Evolutionary conservation across 35 echinoderm and acorn worm species (phyloP).

Genomic region (Acanthaster planci): DNA sequence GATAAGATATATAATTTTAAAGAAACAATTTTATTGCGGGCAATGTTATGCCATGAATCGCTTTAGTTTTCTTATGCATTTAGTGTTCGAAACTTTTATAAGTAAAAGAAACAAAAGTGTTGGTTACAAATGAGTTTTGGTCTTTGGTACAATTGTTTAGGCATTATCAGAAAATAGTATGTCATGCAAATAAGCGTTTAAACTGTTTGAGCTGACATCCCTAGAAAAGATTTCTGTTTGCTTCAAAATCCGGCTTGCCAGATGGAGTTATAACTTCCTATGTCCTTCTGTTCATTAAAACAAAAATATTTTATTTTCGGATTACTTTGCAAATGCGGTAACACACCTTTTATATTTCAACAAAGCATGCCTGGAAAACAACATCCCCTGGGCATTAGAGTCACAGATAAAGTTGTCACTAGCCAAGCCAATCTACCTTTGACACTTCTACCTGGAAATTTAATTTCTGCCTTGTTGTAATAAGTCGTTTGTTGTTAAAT

Average conservation of each 20-base stretch:
- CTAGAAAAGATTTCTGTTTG: too few relatives aligned
- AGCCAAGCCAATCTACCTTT: neutral
- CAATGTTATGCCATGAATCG: too few relatives aligned
- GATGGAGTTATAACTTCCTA: neutral
- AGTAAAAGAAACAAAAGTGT: too few relatives aligned
- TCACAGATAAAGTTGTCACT: neutral
- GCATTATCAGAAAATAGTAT: too few relatives aligned
- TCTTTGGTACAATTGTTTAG: too few relatives aligned
- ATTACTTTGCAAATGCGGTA: neutral
- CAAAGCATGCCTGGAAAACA: neutral
- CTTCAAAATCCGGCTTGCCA: neutral
- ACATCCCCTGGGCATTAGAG: neutral
- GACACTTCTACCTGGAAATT: neutral
- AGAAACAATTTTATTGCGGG: too few relatives aligned
- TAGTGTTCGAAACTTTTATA: too few relatives aligned
- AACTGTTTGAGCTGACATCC: too few relatives aligned
- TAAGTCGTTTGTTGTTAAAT: neutral
- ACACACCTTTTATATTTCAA: neutral
- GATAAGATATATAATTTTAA: too few relatives aligned
- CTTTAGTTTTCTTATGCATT: too few relatives aligned
- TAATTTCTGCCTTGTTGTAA: neutral
- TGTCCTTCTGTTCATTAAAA: neutral
- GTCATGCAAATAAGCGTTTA: too few relatives aligned
- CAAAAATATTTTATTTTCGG: neutral
- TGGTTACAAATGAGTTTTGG: too few relatives aligned